Conservation (phyloP, 2,888 invertebrate genomes). For the Tipula vernalis region DNA sequence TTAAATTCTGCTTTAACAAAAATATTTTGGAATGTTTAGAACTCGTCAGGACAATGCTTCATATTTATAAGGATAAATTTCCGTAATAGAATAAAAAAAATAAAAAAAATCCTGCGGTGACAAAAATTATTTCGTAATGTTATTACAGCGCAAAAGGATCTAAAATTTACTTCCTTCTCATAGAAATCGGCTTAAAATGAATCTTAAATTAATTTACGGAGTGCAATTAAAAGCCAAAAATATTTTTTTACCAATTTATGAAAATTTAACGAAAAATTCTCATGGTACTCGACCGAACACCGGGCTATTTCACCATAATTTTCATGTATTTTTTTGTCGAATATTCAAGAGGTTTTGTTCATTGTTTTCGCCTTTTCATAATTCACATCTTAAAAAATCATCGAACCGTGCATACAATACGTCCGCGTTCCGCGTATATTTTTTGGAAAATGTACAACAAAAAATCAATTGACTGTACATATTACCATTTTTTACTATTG, state of each 20-base stretch:
- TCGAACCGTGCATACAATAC: neutral
- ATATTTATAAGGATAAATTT: neutral
- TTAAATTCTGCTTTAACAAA: neutral
- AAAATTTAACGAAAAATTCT: neutral
- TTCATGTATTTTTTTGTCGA: neutral
- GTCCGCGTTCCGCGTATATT: neutral
- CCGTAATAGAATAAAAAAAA: neutral
- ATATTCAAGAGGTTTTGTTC: neutral
- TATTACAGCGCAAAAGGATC: neutral
- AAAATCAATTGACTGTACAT: neutral
- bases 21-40: neutral
- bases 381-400: neutral
- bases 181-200: no score
- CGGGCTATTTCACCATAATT: neutral
- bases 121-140: neutral
- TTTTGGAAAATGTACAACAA: neutral
- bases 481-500: neutral
- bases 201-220: no score
- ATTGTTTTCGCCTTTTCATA: neutral
- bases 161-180: neutral
- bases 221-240: no score
- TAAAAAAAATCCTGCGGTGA: neutral
- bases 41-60: neutral
- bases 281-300: neutral
- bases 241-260: neutral